These are phyloP conservation scores for Eufriesea mexicana DNA, from an alignment of 1,140 invertebrate genomes.

Conservation along the genomic window DNA sequence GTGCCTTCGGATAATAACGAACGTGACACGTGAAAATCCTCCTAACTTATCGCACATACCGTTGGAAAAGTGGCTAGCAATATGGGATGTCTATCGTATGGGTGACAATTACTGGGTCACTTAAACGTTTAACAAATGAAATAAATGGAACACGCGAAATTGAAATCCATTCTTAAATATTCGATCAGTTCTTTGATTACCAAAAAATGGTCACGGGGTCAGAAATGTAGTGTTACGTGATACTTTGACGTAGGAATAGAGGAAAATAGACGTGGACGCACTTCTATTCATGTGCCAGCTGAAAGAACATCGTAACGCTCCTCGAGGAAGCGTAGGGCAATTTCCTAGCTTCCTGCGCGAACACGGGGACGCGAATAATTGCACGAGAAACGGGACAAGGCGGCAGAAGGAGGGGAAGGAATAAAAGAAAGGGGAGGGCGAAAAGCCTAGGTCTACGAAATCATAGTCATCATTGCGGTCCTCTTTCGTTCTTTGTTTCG, in stretches of 20 bases:
- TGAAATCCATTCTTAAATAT: too few species aligned
- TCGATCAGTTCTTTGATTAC: too few species aligned
- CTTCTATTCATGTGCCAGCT: constrained; percentile 65
- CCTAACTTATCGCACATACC: not conserved
- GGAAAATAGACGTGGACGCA: constrained; percentile 66
- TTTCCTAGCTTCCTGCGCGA: constrained; percentile 56
- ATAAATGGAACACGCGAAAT: not conserved
- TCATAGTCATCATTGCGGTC: constrained; percentile 42
- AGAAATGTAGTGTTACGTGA: constrained; percentile 61
- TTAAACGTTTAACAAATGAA: not conserved
- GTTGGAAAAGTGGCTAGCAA: not conserved
- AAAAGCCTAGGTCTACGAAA: constrained; percentile 27
- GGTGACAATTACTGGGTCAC: too few species aligned
- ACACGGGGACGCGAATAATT: constrained; percentile 44
- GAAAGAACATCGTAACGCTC: constrained; percentile 46
- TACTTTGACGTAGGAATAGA: constrained; percentile 69
- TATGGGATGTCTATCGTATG: not conserved
- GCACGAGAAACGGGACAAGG: constrained; percentile 26
- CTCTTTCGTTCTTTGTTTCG: constrained; percentile 46
- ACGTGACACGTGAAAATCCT: not conserved
- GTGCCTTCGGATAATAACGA: not conserved
- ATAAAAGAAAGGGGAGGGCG: not conserved
- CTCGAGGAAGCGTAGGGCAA: constrained; percentile 34
- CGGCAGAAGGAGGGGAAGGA: not conserved
- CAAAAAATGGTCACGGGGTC: not conserved